A percentile compares a stretch with the other conserved stretches of the same genome.
Evolutionary conservation across 35 echinoderm and acorn worm genomes (phyloP).

Genomic region (Apostichopus parvimensis): DNA sequence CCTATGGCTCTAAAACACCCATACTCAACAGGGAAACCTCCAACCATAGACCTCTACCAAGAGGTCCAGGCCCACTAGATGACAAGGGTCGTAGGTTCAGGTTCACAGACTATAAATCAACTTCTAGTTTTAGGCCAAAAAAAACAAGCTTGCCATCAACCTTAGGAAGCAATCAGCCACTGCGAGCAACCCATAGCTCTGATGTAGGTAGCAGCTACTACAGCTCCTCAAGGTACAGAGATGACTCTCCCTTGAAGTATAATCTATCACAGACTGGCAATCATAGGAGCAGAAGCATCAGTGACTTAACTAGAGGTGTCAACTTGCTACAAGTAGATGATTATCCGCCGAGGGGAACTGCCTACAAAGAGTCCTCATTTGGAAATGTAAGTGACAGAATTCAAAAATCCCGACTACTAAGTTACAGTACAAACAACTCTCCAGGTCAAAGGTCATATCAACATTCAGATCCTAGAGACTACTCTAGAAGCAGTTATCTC

Average conservation of each 20-base stretch:
- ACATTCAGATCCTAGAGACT: not conserved
- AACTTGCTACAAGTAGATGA: conserved; percentile 16
- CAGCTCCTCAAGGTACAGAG: not conserved
- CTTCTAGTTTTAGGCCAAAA: conserved; percentile 45
- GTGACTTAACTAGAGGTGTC: conserved; percentile 7
- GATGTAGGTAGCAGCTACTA: conserved; percentile 29
- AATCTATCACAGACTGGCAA: not conserved
- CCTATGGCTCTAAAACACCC: not conserved
- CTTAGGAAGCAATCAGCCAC: conserved; percentile 18
- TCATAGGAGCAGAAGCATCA: conserved; percentile 32
- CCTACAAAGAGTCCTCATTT: conserved; percentile 45
- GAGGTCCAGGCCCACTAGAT: conserved; percentile 49
- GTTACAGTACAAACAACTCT: conserved; percentile 15
- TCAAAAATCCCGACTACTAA: not conserved
- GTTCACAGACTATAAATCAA: conserved; percentile 31
- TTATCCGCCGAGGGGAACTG: not conserved
- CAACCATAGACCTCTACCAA: conserved; percentile 28
- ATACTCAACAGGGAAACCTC: conserved; percentile 40
- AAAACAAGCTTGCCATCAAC: conserved; percentile 35
- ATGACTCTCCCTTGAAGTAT: conserved; percentile 11
- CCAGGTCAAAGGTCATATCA: not conserved
- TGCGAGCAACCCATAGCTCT: conserved; percentile 31
- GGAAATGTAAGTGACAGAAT: conserved; percentile 17
- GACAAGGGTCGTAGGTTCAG: conserved; percentile 40
- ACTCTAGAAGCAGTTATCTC: not conserved